Evolutionary conservation across 64 coral and sea anemone genomes (phyloP), one percentile per base, ranked within the genome.

Genomic region (Stylophora pistillata): DNA sequence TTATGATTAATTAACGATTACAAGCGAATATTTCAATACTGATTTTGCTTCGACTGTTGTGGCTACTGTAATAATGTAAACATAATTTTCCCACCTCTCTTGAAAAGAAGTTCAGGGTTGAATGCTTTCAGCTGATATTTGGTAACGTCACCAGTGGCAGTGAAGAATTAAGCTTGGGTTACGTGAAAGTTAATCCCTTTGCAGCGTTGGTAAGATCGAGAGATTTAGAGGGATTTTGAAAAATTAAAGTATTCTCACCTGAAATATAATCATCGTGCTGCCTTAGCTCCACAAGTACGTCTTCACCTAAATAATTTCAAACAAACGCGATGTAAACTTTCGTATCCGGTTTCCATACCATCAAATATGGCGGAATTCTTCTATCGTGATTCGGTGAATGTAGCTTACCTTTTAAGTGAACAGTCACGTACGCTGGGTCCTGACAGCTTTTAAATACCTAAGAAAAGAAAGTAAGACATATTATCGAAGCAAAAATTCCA

Each of bases 201-300:
- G 53, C 71, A 64, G 17, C 23, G 17, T 64, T 64, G 61, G 15
- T 47, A 47, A 47, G 13, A 74, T 23, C 47, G 29, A 53, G 41
- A 76, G 85, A 69, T 56, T 64, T 75, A 61, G 71, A 91, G n/a
- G 30, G 2, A 55, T 17, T 62, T 63, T 77, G 18, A 21, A 28
- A 76, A 66, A 30, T 53, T 23, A 60, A 76, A 37, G 31, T 21
- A 21, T 62, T 23, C 72, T 77, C 85, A 99, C 97, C 97, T 53
- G 97, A 95, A 25, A 99, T 95, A 58, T 99, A 99, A 59, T 99
- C 97, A 85, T 99, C 97, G 54, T 99, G 97, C 16, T 99, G 97
- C 57, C 90, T 71, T 14, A 99, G 73, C 84, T 99, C 97, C 10
- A 99, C 70, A 69, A 92, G 71, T 15, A 99, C 84, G 60, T 99